Evolutionary conservation across 2,113 vertebrate genomes (phyloP).

Genomic region (Carollia perspicillata): DNA sequence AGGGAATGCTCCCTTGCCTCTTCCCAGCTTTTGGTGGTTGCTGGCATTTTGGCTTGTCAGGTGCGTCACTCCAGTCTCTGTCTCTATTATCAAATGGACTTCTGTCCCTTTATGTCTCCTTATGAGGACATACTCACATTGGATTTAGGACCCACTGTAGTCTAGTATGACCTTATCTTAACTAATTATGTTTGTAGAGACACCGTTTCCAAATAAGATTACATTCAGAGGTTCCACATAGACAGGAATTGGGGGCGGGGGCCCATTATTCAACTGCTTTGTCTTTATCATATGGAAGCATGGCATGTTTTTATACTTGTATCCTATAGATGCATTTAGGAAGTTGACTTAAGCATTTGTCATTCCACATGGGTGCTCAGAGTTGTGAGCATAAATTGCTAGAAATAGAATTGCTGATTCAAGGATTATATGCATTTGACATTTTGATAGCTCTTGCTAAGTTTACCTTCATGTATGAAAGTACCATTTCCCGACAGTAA

Average conservation of each 20-base stretch:
- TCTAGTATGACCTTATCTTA: too few species aligned
- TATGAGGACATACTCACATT: too few species aligned
- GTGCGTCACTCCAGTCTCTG: too few species aligned
- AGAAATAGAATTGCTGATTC: background rate
- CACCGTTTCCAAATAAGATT: too few species aligned
- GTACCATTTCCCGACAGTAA: background rate
- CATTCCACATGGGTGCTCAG: background rate
- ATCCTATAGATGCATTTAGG: background rate
- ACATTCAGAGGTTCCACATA: background rate
- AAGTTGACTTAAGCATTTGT: background rate
- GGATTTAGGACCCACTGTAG: too few species aligned
- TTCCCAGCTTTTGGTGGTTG: too few species aligned
- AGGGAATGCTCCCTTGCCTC: too few species aligned
- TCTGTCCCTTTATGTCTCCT: too few species aligned
- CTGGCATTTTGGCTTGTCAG: too few species aligned
- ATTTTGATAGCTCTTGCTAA: background rate
- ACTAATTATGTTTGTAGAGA: too few species aligned
- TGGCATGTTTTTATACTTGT: background rate
- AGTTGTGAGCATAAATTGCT: background rate
- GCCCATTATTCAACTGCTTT: background rate
- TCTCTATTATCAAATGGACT: too few species aligned
- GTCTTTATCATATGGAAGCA: background rate
- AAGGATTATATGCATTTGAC: background rate
- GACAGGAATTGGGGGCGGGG: background rate
- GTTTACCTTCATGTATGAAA: background rate